These are phyloP conservation scores for Idaea dimidiata DNA, from an alignment of 2,888 invertebrate genomes.

Conservation along the genomic window DNA sequence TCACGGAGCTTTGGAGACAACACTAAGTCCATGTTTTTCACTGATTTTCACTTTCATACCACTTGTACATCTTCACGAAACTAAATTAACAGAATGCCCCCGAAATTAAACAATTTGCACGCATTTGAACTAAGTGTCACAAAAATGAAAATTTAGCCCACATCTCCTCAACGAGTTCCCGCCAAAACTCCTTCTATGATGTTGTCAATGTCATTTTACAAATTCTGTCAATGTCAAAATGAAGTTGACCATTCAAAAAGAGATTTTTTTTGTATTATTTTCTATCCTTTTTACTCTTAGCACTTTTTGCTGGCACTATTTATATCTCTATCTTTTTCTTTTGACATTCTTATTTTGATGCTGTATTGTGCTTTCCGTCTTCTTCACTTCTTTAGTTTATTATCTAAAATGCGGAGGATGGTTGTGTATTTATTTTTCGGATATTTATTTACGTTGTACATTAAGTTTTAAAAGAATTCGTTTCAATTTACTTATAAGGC, in stretches of 20 bases:
- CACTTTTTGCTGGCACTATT: background rate
- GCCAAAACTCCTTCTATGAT: no score
- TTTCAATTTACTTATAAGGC: background rate
- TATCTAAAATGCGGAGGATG: background rate
- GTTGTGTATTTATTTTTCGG: background rate
- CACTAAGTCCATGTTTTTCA: no score
- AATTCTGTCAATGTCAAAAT: background rate
- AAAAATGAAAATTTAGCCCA: no score
- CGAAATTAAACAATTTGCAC: no score
- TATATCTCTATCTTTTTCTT: background rate
- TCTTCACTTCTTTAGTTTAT: background rate
- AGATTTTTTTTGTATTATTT: no score
- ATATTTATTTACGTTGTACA: background rate
- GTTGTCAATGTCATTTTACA: background rate
- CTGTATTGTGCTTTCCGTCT: background rate
- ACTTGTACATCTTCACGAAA: no score
- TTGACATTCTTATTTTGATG: background rate
- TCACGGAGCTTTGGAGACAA: no score
- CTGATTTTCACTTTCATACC: no score
- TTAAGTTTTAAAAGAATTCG: background rate
- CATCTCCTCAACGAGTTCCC: no score
- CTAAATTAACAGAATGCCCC: no score
- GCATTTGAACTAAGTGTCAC: no score
- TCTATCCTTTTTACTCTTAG: background rate
- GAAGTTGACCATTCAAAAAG: background rate